These are phyloP conservation scores for Hyperoplus immaculatus DNA, from an alignment of 2,797 vertebrate genomes.

Conservation along the genomic window DNA sequence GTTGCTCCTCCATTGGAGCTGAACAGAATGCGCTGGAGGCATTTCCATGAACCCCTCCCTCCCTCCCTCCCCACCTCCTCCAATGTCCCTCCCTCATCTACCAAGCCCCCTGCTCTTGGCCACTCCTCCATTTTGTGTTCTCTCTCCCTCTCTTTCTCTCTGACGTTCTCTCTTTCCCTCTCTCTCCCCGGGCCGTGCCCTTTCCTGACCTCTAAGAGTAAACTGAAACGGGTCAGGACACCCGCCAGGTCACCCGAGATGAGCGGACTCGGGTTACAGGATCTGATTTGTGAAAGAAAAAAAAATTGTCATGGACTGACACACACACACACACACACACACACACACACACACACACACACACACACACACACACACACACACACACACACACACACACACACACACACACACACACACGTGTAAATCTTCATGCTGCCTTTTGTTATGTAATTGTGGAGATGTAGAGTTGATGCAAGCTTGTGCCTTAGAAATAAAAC, in stretches of 20 bases:
- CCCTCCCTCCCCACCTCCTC: slow-evolving; percentile 49
- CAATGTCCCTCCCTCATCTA: slow-evolving; percentile 54
- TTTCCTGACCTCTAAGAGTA: slow-evolving; percentile 83
- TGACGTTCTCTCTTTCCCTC: slow-evolving; percentile 28
- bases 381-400: neutral
- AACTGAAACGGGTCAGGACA: slow-evolving; percentile 82
- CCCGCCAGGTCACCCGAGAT: slow-evolving; percentile 77
- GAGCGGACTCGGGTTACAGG: slow-evolving; percentile 64
- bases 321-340: neutral
- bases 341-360: slow-evolving; percentile 3
- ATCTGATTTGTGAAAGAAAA: slow-evolving; percentile 49
- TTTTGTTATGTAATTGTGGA: slow-evolving; percentile 45
- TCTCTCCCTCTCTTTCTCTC: slow-evolving; percentile 38
- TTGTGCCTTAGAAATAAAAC: slow-evolving; percentile 15
- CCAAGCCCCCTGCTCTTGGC: slow-evolving; percentile 55
- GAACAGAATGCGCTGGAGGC: slow-evolving; percentile 80
- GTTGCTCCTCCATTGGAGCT: slow-evolving; percentile 78
- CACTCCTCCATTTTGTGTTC: slow-evolving; percentile 80
- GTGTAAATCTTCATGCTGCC: slow-evolving; percentile 38
- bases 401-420: slow-evolving; percentile 12
- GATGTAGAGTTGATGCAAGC: slow-evolving; percentile 27
- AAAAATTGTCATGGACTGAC: neutral
- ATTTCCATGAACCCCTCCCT: slow-evolving; percentile 77
- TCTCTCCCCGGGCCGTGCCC: slow-evolving; percentile 73
- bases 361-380: slow-evolving; percentile 7